Conservation (phyloP, 2,888 invertebrate genomes). For the Ophioninae sp. region DNA sequence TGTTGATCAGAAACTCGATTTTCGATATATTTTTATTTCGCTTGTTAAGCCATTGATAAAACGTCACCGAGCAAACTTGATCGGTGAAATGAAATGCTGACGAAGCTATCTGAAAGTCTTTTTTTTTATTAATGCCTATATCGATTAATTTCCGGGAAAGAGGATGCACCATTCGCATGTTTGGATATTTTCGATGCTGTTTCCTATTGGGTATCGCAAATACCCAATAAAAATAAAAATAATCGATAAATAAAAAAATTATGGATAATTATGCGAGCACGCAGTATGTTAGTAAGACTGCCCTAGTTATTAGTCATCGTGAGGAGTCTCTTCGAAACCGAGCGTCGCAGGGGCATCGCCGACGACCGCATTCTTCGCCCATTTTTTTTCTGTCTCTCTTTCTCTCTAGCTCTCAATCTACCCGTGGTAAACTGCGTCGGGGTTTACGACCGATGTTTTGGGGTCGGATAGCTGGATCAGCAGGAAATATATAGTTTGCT, state of each 20-base stretch:
- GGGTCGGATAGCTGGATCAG: slow-evolving; percentile 57
- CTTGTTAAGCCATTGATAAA: too few relatives aligned
- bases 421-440: slow-evolving; percentile 43
- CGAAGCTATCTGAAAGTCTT: neutral
- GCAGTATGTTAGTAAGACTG: slow-evolving; percentile 65
- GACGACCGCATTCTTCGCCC: slow-evolving; percentile 67
- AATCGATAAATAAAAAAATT: neutral
- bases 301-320: slow-evolving; percentile 41
- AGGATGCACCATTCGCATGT: too few relatives aligned
- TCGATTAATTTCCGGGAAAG: too few relatives aligned
- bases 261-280: slow-evolving; percentile 6
- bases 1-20: too few relatives aligned
- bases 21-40: too few relatives aligned
- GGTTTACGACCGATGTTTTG: slow-evolving; percentile 47
- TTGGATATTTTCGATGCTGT: too few relatives aligned
- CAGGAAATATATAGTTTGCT: slow-evolving; percentile 26
- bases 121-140: neutral
- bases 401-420: slow-evolving; percentile 29
- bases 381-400: slow-evolving; percentile 36
- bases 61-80: too few relatives aligned
- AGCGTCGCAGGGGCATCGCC: slow-evolving; percentile 57
- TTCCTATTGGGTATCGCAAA: too few relatives aligned
- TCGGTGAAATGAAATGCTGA: neutral
- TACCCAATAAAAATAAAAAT: too few relatives aligned
- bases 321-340: slow-evolving; percentile 66